Conservation (phyloP, 1,140 invertebrate genomes). For the Heliconius congener region DNA sequence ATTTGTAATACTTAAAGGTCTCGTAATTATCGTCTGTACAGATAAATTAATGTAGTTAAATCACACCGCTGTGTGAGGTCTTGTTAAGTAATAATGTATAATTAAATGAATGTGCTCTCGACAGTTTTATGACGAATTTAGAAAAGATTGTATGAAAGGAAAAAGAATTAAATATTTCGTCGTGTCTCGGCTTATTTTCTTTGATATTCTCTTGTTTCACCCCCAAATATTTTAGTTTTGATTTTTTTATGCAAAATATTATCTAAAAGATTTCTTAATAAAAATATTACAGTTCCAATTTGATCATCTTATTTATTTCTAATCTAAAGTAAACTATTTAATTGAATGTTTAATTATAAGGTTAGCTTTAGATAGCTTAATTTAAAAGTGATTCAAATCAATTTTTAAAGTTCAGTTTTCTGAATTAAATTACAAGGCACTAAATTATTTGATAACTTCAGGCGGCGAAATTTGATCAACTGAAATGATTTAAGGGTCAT, state of each 20-base stretch:
- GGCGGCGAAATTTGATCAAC: too few species aligned
- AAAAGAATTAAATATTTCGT: slow-evolving; percentile 81
- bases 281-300: too few species aligned
- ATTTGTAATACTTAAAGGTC: slow-evolving; percentile 75
- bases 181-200: slow-evolving; percentile 74
- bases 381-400: too few species aligned
- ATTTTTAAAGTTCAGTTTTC: too few species aligned
- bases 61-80: slow-evolving; percentile 72
- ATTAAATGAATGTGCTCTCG: slow-evolving; percentile 80
- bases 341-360: too few species aligned
- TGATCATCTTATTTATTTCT: background rate
- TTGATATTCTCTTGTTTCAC: slow-evolving; percentile 16
- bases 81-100: slow-evolving; percentile 78
- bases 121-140: slow-evolving; percentile 81
- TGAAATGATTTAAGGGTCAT: too few species aligned
- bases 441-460: too few species aligned
- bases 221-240: background rate
- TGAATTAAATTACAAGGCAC: too few species aligned
- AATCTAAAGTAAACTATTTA: background rate
- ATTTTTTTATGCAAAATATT: background rate
- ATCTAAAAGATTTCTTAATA: background rate
- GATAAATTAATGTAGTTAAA: slow-evolving; percentile 78
- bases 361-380: too few species aligned
- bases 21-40: slow-evolving; percentile 78
- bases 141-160: slow-evolving; percentile 78